Percentiles rank a stretch among this genome's conserved stretches.
These are phyloP conservation scores for Scalopus aquaticus DNA, from an alignment of 2,113 vertebrate species.

Conservation along the genomic window DNA sequence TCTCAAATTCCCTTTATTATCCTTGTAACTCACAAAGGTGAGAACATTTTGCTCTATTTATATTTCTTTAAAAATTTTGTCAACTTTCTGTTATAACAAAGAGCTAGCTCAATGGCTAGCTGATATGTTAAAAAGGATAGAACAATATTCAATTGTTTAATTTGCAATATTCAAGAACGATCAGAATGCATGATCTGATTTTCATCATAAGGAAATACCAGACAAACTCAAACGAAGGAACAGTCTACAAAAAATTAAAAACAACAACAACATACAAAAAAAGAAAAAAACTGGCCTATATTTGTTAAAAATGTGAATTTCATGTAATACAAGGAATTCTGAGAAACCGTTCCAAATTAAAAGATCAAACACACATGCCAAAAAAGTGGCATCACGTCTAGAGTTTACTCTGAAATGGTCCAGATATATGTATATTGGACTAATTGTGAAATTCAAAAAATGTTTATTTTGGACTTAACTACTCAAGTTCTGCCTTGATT, in stretches of 20 bases:
- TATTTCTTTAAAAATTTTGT: not conserved
- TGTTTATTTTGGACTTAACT: not conserved
- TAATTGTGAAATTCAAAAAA: not conserved
- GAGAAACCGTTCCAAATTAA: constrained; percentile 16
- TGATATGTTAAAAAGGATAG: not conserved
- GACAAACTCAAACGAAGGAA: not conserved
- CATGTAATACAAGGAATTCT: not conserved
- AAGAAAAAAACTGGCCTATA: not conserved
- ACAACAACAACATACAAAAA: not conserved
- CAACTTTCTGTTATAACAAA: not conserved
- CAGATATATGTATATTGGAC: not conserved
- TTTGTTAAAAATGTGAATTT: not conserved
- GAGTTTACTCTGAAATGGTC: not conserved
- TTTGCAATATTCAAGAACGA: not conserved
- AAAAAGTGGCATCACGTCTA: not conserved
- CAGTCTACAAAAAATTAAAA: not conserved
- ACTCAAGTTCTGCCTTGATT: not conserved
- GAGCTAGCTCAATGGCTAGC: not conserved
- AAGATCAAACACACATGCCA: not conserved
- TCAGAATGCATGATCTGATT: not conserved
- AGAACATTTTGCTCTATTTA: not conserved
- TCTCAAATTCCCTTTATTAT: not conserved
- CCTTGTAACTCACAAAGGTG: not conserved
- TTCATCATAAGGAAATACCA: not conserved
- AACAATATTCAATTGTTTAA: no score